phyloP scores from a whole-genome alignment of 2,113 vertebrate genomes.

The Microtus richardsoni region DNA sequence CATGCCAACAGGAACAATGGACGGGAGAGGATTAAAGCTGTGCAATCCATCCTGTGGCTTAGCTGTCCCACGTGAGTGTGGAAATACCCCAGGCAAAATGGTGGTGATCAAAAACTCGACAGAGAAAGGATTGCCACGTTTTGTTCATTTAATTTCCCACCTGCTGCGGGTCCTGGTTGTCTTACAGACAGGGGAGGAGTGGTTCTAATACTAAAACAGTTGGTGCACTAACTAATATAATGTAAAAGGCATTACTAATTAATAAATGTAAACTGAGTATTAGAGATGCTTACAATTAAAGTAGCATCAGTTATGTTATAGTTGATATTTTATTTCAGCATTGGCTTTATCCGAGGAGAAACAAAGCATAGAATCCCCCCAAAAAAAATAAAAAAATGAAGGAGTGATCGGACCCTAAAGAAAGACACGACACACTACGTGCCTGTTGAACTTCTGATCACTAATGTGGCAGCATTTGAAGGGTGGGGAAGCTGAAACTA shows the following conservation, averaged over 20 bases:
- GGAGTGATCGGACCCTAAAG: neutral
- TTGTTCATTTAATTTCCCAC: neutral
- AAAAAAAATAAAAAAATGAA: neutral
- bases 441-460: neutral
- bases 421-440: neutral
- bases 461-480: neutral
- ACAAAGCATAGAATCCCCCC: neutral
- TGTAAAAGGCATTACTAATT: neutral
- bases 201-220: neutral
- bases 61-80: rapidly evolving
- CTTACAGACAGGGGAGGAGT: rapidly evolving
- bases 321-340: neutral
- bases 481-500: neutral
- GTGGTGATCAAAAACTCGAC: neutral
- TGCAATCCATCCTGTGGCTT: neutral
- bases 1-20: too few relatives aligned
- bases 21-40: neutral
- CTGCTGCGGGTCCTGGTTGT: neutral
- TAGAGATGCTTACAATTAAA: neutral
- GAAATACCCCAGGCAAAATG: too few relatives aligned
- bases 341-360: neutral
- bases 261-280: neutral
- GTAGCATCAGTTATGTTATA: neutral
- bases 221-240: neutral
- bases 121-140: neutral